Evolutionary conservation across 2,888 invertebrate species (phyloP).

Genomic region (Protophormia terraenovae): DNA sequence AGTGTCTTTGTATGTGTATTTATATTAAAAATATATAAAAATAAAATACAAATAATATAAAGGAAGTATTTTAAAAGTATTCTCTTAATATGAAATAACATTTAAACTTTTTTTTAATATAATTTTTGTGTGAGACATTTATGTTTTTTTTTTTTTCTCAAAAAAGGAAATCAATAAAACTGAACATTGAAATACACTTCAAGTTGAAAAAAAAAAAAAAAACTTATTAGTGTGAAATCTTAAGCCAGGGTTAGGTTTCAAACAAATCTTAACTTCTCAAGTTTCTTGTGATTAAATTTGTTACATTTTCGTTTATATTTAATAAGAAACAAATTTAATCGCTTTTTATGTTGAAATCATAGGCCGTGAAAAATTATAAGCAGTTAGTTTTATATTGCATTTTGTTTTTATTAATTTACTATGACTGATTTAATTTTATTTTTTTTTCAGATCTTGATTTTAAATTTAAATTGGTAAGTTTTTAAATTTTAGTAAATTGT

Average conservation of each 20-base stretch:
- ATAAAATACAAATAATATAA: neutral
- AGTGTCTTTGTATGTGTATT: neutral
- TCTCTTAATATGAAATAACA: slow-evolving; percentile 23
- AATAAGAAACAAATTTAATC: neutral
- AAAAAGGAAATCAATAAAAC: slow-evolving; percentile 20
- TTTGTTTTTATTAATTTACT: neutral
- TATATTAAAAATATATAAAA: neutral
- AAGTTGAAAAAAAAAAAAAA: neutral
- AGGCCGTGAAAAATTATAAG: neutral
- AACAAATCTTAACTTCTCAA: neutral
- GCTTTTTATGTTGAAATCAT: neutral
- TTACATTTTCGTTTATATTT: neutral
- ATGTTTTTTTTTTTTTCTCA: neutral
- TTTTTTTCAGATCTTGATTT: neutral
- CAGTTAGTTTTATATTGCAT: neutral
- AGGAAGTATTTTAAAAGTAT: slow-evolving; percentile 2
- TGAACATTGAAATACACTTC: neutral
- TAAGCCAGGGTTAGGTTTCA: neutral
- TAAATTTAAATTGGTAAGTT: neutral
- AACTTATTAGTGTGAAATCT: neutral
- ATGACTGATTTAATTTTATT: neutral
- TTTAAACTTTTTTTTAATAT: neutral
- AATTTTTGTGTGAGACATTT: neutral
- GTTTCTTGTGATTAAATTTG: neutral
- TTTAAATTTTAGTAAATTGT: neutral